Evolutionary conservation across 2,113 vertebrate species (phyloP).

Genomic region (Myanophis thanlyinensis): DNA sequence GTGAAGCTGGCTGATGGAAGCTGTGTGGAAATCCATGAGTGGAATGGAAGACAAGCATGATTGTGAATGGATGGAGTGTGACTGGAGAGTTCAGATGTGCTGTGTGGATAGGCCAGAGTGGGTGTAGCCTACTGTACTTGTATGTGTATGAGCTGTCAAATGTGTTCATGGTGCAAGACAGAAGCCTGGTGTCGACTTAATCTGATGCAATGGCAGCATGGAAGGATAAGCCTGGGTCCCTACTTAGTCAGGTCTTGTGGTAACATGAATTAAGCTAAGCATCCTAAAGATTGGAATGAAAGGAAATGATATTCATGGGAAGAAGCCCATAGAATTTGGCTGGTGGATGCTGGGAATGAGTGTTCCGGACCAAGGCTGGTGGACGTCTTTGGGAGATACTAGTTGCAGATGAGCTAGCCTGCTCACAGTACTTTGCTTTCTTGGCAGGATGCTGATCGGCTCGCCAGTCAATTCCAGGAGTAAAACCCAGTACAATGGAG

Average conservation of each 20-base stretch:
- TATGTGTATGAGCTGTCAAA: background rate
- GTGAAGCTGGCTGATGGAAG: background rate
- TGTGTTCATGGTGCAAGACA: background rate
- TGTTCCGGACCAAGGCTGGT: no score
- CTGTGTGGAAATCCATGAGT: background rate
- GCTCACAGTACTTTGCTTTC: background rate
- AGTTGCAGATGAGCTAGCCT: background rate
- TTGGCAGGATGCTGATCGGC: background rate
- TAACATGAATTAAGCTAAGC: no score
- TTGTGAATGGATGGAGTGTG: background rate
- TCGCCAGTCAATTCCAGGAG: background rate
- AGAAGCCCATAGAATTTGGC: no score
- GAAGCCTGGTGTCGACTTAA: no score
- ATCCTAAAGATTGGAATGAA: no score
- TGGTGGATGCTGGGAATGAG: no score
- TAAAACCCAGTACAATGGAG: background rate
- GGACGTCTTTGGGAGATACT: background rate
- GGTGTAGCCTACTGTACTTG: background rate
- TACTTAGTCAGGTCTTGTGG: no score
- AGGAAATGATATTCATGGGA: no score
- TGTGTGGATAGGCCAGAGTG: background rate
- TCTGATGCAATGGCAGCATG: no score
- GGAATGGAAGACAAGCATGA: background rate
- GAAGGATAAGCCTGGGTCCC: no score
- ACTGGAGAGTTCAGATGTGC: background rate